phyloP scores from a whole-genome alignment of 2,888 invertebrate species.

The Mystacides longicornis region DNA sequence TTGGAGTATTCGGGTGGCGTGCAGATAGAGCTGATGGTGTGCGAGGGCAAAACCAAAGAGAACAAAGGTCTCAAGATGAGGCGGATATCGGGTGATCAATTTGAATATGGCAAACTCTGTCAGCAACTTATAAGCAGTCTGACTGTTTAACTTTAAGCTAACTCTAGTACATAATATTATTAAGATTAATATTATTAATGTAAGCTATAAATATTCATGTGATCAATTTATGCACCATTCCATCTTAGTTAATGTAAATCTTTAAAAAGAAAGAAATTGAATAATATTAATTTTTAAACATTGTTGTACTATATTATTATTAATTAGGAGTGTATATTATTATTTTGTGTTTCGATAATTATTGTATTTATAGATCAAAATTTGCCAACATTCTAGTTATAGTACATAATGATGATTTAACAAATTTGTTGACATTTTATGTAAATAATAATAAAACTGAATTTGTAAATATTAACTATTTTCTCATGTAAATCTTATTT shows the following conservation, averaged over 20 bases:
- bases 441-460: no score
- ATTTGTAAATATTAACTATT: no score
- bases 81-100: slow-evolving; percentile 80
- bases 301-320: no score
- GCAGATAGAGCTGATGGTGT: slow-evolving; percentile 77
- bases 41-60: slow-evolving; percentile 62
- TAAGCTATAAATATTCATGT: slow-evolving; percentile 9
- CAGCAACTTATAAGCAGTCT: slow-evolving; percentile 82
- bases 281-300: no score
- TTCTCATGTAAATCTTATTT: no score
- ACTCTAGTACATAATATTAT: background rate
- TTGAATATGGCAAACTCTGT: slow-evolving; percentile 80
- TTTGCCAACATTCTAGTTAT: no score
- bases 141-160: slow-evolving; percentile 51
- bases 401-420: no score
- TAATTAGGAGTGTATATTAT: no score
- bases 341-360: no score
- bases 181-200: background rate
- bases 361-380: no score
- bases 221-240: slow-evolving; percentile 26
- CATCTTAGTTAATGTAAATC: slow-evolving; percentile 22
- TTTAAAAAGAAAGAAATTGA: no score
- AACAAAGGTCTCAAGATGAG: slow-evolving; percentile 78
- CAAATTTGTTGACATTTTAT: no score
- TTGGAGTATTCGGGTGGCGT: slow-evolving; percentile 76